A percentile compares a stretch with the other conserved stretches of the same genome.
These are phyloP conservation scores for Thalpophila matura DNA, from an alignment of 2,888 invertebrate genomes.

Conservation along the genomic window DNA sequence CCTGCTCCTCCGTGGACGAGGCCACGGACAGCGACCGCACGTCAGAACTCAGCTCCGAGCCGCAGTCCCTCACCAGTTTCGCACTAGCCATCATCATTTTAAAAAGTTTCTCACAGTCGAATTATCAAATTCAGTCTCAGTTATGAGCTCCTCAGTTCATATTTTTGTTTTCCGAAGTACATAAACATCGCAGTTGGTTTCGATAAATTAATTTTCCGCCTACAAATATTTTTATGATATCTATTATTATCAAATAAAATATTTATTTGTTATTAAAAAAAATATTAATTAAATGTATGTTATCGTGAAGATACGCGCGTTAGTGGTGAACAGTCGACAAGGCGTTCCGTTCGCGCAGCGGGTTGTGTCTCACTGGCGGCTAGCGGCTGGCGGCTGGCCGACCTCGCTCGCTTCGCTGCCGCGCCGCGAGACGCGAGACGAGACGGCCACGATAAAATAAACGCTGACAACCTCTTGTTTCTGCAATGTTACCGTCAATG, in stretches of 20 bases:
- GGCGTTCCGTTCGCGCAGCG: constrained; percentile 76
- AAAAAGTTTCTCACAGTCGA: constrained; percentile 54
- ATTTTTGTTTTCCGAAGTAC: constrained; percentile 55
- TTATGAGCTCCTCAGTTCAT: constrained; percentile 60
- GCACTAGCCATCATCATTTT: constrained; percentile 91
- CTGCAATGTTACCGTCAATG: constrained; percentile 50
- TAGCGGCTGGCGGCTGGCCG: constrained; percentile 25
- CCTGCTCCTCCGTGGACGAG: constrained; percentile 90
- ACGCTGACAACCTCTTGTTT: constrained; percentile 65
- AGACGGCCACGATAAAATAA: constrained; percentile 68
- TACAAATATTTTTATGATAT: constrained; percentile 1
- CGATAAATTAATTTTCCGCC: constrained; percentile 10
- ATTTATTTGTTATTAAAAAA: constrained; percentile 12
- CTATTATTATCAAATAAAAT: constrained; percentile 19
- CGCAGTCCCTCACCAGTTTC: constrained; percentile 89
- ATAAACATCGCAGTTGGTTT: constrained; percentile 52
- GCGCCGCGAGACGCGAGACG: constrained; percentile 57
- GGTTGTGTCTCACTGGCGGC: constrained; percentile 75
- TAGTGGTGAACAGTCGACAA: constrained; percentile 59
- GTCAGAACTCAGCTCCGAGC: constrained; percentile 88
- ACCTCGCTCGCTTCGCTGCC: constrained; percentile 54
- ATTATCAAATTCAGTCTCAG: constrained; percentile 20
- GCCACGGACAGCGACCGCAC: constrained; percentile 87
- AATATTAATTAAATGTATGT: constrained; percentile 58
- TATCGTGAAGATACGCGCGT: constrained; percentile 75